phyloP scores from a whole-genome alignment of 2,797 vertebrate species.

The Epinephelus malabaricus region DNA sequence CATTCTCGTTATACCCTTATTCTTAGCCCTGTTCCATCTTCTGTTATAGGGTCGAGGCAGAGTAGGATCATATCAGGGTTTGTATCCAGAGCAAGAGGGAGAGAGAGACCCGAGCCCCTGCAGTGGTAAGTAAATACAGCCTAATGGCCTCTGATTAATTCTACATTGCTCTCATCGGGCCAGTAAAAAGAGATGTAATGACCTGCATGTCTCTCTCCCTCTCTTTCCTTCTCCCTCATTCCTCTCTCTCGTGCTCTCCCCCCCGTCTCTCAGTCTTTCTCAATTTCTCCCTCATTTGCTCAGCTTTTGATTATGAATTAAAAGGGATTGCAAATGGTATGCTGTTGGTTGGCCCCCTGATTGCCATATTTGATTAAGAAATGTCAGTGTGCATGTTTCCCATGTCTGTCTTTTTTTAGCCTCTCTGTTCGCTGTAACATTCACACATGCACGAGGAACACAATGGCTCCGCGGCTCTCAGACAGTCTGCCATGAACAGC shows the following conservation, averaged over 20 bases:
- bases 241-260: slow-evolving; percentile 49
- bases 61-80: slow-evolving; percentile 77
- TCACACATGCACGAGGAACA: slow-evolving; percentile 80
- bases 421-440: slow-evolving; percentile 72
- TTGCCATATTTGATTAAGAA: slow-evolving; percentile 99
- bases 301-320: slow-evolving; percentile 95
- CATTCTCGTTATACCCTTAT: slow-evolving; percentile 71
- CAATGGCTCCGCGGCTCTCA: slow-evolving; percentile 82
- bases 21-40: slow-evolving; percentile 68
- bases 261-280: slow-evolving; percentile 59
- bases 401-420: slow-evolving; percentile 68
- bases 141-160: slow-evolving; percentile 99
- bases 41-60: slow-evolving; percentile 70
- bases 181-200: slow-evolving; percentile 97
- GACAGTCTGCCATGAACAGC: slow-evolving; percentile 71
- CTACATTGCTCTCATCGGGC: slow-evolving; percentile 98
- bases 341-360: slow-evolving; percentile 96
- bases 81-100: slow-evolving; percentile 66
- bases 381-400: slow-evolving; percentile 96
- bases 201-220: slow-evolving; percentile 88
- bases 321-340: slow-evolving; percentile 98
- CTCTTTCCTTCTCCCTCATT: slow-evolving; percentile 79
- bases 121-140: slow-evolving; percentile 95
- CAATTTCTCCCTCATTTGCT: slow-evolving; percentile 90
- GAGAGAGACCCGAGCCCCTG: slow-evolving; percentile 77